Conservation (phyloP, 2,888 invertebrate species). For the Bursaphelenchus okinawaensis region DNA sequence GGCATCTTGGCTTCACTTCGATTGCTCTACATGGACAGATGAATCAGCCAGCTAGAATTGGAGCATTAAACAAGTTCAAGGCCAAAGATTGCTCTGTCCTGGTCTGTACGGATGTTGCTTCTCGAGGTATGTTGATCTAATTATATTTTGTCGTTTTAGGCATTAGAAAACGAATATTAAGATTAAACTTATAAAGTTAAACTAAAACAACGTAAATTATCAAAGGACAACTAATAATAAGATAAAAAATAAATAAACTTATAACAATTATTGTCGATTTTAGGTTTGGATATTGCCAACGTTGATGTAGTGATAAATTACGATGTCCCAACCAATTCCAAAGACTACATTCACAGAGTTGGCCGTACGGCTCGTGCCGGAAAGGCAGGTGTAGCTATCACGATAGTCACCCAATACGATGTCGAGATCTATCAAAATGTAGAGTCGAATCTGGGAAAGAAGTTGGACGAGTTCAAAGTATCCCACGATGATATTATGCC, state of each 20-base stretch:
- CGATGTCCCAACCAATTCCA: conserved; percentile 95
- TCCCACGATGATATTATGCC: conserved; percentile 86
- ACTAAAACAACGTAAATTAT: not conserved
- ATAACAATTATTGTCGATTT: conserved; percentile 12
- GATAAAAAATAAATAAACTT: conserved; percentile 3
- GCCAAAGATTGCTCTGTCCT: conserved; percentile 85
- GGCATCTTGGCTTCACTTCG: conserved; percentile 80
- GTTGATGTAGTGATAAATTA: conserved; percentile 95
- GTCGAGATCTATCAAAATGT: conserved; percentile 95
- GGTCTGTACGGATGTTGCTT: conserved; percentile 96
- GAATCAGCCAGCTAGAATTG: conserved; percentile 87
- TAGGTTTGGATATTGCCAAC: conserved; percentile 91
- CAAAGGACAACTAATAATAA: not conserved
- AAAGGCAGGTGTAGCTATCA: conserved; percentile 84
- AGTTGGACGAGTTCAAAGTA: conserved; percentile 68
- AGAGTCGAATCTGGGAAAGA: conserved; percentile 85
- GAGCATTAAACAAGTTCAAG: conserved; percentile 91
- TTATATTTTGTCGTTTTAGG: conserved; percentile 59
- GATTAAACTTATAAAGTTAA: not conserved
- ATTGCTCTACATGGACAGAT: conserved; percentile 98
- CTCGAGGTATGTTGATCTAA: conserved; percentile 63
- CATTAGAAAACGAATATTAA: conserved; percentile 30
- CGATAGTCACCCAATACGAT: conserved; percentile 95
- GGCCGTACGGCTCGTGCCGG: conserved; percentile 80
- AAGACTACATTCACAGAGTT: conserved; percentile 96